These are phyloP conservation scores for Aldabrachelys gigantea DNA, from an alignment of 2,113 vertebrate species.

Conservation along the genomic window DNA sequence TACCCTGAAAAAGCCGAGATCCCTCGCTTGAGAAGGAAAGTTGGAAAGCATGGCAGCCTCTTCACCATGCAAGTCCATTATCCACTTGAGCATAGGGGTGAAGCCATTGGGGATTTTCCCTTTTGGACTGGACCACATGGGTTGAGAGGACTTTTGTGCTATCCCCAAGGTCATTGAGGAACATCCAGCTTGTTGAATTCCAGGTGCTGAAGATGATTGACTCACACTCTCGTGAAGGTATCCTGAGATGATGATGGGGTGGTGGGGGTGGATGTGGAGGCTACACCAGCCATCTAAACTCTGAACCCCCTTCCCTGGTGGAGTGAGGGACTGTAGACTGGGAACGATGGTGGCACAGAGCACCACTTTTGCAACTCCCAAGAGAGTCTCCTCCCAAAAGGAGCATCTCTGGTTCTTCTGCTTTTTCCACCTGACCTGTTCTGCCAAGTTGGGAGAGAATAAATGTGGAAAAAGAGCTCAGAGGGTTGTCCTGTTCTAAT, in stretches of 20 bases:
- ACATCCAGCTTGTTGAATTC: not conserved
- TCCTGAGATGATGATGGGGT: not conserved
- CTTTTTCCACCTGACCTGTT: not conserved
- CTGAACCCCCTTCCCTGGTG: not conserved
- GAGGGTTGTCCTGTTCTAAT: not conserved
- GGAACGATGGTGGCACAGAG: not conserved
- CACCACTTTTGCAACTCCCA: fast-evolving
- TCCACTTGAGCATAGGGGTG: not conserved
- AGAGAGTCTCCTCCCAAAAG: not conserved
- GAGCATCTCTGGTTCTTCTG: not conserved
- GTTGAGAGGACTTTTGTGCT: too few relatives aligned
- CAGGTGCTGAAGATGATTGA: not conserved
- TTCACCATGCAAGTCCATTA: not conserved
- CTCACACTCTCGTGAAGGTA: not conserved
- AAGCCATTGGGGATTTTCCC: not conserved
- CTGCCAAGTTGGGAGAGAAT: not conserved
- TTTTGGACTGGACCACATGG: not conserved
- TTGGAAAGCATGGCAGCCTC: not conserved
- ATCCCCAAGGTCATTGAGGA: not conserved
- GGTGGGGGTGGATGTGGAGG: not conserved
- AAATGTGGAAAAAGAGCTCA: not conserved
- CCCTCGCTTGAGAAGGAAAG: not conserved
- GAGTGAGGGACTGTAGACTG: not conserved
- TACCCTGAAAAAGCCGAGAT: not conserved
- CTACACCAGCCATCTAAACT: not conserved